These are phyloP conservation scores for Galago senegalensis DNA, from an alignment of 2,797 vertebrate genomes.

Conservation along the genomic window DNA sequence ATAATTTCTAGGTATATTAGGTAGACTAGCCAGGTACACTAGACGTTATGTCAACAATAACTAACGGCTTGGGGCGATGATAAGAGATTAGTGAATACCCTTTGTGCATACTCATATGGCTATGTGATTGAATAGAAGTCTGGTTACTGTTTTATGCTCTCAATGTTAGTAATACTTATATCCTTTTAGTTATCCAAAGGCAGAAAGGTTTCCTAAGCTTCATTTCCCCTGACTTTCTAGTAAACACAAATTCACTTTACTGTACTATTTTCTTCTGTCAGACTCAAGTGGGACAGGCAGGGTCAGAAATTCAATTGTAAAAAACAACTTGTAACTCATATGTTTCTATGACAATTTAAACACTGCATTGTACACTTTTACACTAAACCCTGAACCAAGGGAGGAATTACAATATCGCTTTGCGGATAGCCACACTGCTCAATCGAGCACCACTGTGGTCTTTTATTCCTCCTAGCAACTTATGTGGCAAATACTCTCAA, in stretches of 20 bases:
- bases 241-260: conserved; percentile 45
- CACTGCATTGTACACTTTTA: not conserved
- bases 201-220: conserved; percentile 40
- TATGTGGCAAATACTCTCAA: conserved; percentile 1
- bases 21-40: not conserved
- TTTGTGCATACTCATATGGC: not conserved
- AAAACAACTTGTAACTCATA: conserved; percentile 23
- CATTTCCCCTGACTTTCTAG: conserved; percentile 32
- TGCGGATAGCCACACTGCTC: not conserved
- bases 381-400: not conserved
- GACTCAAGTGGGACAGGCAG: not conserved
- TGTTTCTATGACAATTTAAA: not conserved
- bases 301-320: conserved; percentile 61
- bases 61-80: not conserved
- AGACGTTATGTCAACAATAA: conserved; percentile 37
- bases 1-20: conserved; percentile 23
- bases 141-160: not conserved
- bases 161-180: conserved; percentile 7
- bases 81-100: not conserved
- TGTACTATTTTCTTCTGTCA: conserved; percentile 66
- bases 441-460: not conserved
- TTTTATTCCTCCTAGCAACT: conserved; percentile 15
- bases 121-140: not conserved
- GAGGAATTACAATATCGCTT: not conserved
- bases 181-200: not conserved